phyloP scores from a whole-genome alignment of 2,888 invertebrate species.

The Atethmia centrago region DNA sequence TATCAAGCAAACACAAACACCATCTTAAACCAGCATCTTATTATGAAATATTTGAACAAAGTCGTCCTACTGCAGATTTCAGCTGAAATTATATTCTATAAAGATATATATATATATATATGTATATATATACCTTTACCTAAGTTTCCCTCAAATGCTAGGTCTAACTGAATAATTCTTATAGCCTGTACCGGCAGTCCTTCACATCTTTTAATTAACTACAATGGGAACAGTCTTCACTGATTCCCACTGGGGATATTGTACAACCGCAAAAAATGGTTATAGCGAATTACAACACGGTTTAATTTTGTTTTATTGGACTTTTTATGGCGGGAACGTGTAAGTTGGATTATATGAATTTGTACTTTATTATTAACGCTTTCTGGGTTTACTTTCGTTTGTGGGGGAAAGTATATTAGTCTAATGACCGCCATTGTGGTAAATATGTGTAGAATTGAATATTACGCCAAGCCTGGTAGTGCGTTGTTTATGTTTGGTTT shows the following conservation, averaged over 20 bases:
- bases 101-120: too few species aligned
- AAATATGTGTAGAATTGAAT: slow-evolving; percentile 57
- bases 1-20: neutral
- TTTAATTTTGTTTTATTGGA: slow-evolving; percentile 68
- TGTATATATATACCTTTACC: neutral
- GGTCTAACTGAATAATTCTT: slow-evolving; percentile 36
- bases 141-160: slow-evolving; percentile 1
- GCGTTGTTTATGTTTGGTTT: slow-evolving; percentile 33
- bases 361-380: slow-evolving; percentile 55
- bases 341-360: slow-evolving; percentile 56
- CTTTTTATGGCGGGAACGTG: slow-evolving; percentile 59
- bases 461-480: slow-evolving; percentile 34
- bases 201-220: slow-evolving; percentile 78
- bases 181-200: slow-evolving; percentile 60
- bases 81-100: neutral
- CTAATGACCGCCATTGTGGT: slow-evolving; percentile 53
- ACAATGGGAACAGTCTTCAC: slow-evolving; percentile 66
- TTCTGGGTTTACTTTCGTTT: slow-evolving; percentile 44
- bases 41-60: neutral
- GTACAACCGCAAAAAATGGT: slow-evolving; percentile 68
- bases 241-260: slow-evolving; percentile 65
- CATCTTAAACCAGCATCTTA: neutral
- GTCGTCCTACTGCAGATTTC: neutral
- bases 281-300: slow-evolving; percentile 70
- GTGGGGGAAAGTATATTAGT: slow-evolving; percentile 44